Percentiles rank a stretch among this genome's conserved stretches.
Evolutionary conservation across 1,140 invertebrate genomes (phyloP).

Genomic region (Tetranychus urticae): DNA sequence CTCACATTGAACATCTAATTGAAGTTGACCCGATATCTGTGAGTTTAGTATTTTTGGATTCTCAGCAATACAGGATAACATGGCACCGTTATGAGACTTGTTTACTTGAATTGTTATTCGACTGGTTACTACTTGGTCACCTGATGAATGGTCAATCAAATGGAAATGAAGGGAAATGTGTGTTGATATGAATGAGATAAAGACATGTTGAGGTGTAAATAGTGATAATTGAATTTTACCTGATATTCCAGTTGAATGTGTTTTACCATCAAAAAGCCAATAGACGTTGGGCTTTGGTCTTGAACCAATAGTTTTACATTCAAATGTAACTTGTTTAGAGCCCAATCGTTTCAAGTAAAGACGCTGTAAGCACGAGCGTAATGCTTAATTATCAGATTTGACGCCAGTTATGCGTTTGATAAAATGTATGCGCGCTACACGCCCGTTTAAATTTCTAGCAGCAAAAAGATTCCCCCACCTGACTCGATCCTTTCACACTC

Average conservation of each 20-base stretch:
- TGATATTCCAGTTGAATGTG: constrained; percentile 3
- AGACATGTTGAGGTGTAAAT: no score
- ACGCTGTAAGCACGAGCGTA: no score
- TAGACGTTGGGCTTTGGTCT: constrained; percentile 8
- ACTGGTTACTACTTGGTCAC: neutral
- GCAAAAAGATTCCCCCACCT: no score
- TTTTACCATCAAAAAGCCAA: constrained; percentile 8
- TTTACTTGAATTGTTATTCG: neutral
- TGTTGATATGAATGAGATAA: no score
- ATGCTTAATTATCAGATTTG: no score
- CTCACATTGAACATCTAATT: constrained; percentile 10
- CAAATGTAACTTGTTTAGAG: constrained; percentile 5
- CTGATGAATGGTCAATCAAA: neutral
- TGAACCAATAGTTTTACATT: constrained; percentile 10
- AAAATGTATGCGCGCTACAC: no score
- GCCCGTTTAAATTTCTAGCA: no score
- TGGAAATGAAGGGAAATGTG: no score
- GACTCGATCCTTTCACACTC: no score
- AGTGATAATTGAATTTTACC: neutral
- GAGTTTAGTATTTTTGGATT: constrained; percentile 6
- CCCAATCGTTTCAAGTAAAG: no score
- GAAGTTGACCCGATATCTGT: neutral
- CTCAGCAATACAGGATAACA: constrained; percentile 3
- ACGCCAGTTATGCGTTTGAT: no score
- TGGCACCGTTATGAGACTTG: neutral